Evolutionary conservation across 2,797 vertebrate genomes (phyloP), one percentile per base, ranked within the genome.

Genomic region (Trichosurus vulpecula): DNA sequence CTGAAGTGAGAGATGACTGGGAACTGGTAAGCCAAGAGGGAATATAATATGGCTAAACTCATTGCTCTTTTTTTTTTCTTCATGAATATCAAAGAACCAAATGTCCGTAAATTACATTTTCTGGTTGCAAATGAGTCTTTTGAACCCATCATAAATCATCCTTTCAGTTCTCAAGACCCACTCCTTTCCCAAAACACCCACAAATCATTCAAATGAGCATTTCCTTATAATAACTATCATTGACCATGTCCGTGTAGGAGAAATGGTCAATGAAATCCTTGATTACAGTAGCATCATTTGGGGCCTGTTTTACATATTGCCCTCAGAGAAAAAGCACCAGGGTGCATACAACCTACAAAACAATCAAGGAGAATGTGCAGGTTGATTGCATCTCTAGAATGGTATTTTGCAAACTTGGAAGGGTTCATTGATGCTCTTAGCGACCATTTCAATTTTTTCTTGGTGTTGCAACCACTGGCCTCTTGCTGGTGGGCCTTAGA

Each of bases 61-160:
- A 9, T 0, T 22, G 92, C 90, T 56, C 55, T 52, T 91, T 95
- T 90, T 92, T 92, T 58, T 27, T 91, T n/a, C 87, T 96, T 95
- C 74, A 96, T 94, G 95, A 94, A 58, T 95, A 96, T 41, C 74
- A 97, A 96, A 97, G 94, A 94, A 92, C 94, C 92, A 55, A 96
- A 95, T 94, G 93, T 96, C 96, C 93, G n/a, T 94, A 97, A 97
- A 97, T 97, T 95, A 93, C 94, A 96, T 96, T 96, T 97, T 96
- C 96, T 96, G 96, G 56, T 96, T 91, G 92, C 95, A 97, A 90
- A 97, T 55, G 93, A 97, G 89, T 95, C 96, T 93, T 98, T 96
- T 95, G 97, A 97, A 97, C 52, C 54, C 81, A 51, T 81, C 6
- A 91, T 93, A 95, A 97, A 95, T 94, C 95, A 89, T 94, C 92